These are phyloP conservation scores for Pissodes strobi DNA, from an alignment of 1,140 invertebrate genomes.

Conservation along the genomic window DNA sequence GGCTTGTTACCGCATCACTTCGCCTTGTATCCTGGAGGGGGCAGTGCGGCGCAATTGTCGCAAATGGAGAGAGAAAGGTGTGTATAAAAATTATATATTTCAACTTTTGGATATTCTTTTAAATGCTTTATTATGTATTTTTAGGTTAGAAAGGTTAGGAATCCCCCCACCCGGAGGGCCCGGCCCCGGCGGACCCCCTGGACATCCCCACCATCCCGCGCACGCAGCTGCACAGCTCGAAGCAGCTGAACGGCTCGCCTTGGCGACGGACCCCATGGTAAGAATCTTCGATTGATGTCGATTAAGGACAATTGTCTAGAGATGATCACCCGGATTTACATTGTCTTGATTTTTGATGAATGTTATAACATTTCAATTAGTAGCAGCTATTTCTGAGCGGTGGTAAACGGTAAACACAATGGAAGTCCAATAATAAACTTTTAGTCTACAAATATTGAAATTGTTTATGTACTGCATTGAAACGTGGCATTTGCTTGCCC, in stretches of 20 bases:
- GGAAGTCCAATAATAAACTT: too few relatives aligned
- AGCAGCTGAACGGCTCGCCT: slow-evolving; percentile 69
- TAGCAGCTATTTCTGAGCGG: too few relatives aligned
- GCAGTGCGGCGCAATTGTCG: slow-evolving; percentile 66
- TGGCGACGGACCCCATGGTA: slow-evolving; percentile 73
- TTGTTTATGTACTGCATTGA: too few relatives aligned
- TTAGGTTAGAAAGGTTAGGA: slow-evolving; percentile 72
- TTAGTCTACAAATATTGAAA: too few relatives aligned
- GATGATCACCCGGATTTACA: too few relatives aligned
- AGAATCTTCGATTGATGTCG: slow-evolving; percentile 51
- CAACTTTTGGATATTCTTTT: not conserved
- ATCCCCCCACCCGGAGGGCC: slow-evolving; percentile 63
- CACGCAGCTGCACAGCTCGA: slow-evolving; percentile 53
- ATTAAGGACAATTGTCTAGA: too few relatives aligned
- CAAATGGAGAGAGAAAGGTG: slow-evolving; percentile 82
- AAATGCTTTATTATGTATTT: not conserved
- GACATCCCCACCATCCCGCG: slow-evolving; percentile 48
- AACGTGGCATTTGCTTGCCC: too few relatives aligned
- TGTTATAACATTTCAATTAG: too few relatives aligned
- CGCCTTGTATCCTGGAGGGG: slow-evolving; percentile 59
- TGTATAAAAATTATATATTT: not conserved
- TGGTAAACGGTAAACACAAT: too few relatives aligned
- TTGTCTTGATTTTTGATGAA: too few relatives aligned
- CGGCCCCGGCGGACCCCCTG: slow-evolving; percentile 57
- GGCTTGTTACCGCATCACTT: slow-evolving; percentile 54